Evolutionary conservation across 2,113 vertebrate species (phyloP).

Genomic region (Psilopogon haemacephalus): DNA sequence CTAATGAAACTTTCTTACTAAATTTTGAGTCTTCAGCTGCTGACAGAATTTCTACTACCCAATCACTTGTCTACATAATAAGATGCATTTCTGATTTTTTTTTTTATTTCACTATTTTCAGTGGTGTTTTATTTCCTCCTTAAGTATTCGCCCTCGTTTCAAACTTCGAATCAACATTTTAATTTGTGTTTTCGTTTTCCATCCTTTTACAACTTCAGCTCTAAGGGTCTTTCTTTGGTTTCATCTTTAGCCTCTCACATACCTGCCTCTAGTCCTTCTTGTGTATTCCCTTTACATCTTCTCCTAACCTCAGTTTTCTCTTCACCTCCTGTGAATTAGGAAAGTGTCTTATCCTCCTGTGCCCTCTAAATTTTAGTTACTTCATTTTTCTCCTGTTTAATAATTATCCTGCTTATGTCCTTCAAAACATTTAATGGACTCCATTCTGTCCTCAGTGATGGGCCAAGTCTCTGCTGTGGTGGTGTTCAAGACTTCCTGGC

Average conservation of each 20-base stretch:
- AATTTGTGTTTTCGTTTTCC: background rate
- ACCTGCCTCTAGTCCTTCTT: background rate
- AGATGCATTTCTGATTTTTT: background rate
- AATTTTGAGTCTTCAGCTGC: background rate
- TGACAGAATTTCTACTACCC: background rate
- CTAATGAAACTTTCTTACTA: background rate
- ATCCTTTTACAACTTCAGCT: background rate
- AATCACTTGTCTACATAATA: background rate
- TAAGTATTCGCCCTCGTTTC: background rate
- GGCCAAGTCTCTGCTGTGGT: conserved; percentile 27
- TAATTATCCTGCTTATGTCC: background rate
- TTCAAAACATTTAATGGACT: background rate
- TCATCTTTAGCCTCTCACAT: background rate
- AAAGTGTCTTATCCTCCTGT: background rate
- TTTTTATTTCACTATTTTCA: background rate
- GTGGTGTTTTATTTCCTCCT: background rate
- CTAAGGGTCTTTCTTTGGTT: background rate
- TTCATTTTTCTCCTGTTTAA: background rate
- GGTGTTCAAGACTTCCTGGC: conserved; percentile 6
- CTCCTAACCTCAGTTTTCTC: background rate
- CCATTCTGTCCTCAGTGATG: background rate
- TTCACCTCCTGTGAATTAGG: background rate
- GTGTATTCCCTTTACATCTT: background rate
- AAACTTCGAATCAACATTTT: background rate
- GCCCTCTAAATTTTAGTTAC: background rate